A percentile compares a stretch with the other conserved stretches of the same genome.
Conservation (phyloP, 2,113 vertebrate species). For the Cephalopterus ornatus region DNA sequence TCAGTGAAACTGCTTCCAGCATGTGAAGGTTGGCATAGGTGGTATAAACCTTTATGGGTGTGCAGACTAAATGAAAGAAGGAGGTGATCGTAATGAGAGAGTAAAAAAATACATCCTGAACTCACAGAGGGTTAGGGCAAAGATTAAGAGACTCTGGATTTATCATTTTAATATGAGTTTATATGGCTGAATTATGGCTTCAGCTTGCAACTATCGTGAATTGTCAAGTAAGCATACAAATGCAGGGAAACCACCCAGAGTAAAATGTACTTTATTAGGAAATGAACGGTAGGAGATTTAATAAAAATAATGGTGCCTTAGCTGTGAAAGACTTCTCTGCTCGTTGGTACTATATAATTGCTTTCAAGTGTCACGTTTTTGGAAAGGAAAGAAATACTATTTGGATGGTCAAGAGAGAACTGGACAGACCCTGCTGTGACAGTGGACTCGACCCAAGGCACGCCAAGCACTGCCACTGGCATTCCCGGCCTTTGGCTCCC, state of each 20-base stretch:
- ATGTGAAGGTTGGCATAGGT: background rate
- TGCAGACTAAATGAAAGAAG: background rate
- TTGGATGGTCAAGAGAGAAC: background rate
- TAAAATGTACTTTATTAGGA: background rate
- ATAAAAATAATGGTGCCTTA: background rate
- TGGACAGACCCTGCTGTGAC: background rate
- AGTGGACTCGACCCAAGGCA: background rate
- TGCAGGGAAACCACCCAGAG: background rate
- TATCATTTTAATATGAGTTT: conserved; percentile 7
- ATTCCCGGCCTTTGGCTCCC: background rate
- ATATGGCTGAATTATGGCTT: background rate
- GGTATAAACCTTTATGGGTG: background rate
- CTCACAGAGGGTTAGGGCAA: background rate
- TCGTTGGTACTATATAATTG: background rate
- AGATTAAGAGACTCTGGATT: background rate
- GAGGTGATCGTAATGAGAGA: background rate
- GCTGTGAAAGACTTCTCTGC: background rate
- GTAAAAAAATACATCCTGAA: background rate
- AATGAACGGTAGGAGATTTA: background rate
- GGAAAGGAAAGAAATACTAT: background rate
- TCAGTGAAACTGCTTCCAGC: background rate
- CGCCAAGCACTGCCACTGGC: background rate
- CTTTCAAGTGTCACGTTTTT: background rate
- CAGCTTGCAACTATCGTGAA: background rate
- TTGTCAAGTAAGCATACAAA: background rate